phyloP scores from a whole-genome alignment of 2,888 invertebrate genomes.

The Brenthis daphne region DNA sequence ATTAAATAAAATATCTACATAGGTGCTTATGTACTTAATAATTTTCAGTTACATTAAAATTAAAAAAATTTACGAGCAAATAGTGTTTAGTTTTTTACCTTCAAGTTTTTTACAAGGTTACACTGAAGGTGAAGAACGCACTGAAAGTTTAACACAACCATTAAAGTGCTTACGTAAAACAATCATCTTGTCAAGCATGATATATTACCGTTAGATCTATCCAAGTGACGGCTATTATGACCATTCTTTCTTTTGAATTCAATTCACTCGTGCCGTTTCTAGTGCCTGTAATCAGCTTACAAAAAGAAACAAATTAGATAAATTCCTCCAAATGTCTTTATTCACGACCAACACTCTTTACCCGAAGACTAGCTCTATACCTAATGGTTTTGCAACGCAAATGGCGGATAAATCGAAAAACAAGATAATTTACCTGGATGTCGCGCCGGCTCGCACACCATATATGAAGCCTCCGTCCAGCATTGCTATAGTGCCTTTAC shows the following conservation, averaged over 20 bases:
- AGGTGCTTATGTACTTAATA: too few relatives aligned
- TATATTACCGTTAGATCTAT: slow-evolving; percentile 57
- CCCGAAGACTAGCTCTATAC: slow-evolving; percentile 51
- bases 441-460: slow-evolving; percentile 64
- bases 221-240: slow-evolving; percentile 47
- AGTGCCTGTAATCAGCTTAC: slow-evolving; percentile 40
- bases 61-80: background rate
- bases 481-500: slow-evolving; percentile 62
- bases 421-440: slow-evolving; percentile 69
- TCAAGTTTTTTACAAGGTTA: slow-evolving; percentile 48
- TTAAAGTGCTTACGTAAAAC: slow-evolving; percentile 56
- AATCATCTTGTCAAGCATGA: slow-evolving; percentile 75
- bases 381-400: slow-evolving; percentile 63
- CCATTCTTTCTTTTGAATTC: slow-evolving; percentile 47
- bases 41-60: background rate
- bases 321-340: slow-evolving; percentile 56
- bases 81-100: slow-evolving; percentile 24
- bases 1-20: too few relatives aligned
- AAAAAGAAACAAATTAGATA: slow-evolving; percentile 27
- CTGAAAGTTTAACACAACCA: slow-evolving; percentile 62
- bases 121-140: slow-evolving; percentile 63
- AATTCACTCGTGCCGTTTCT: slow-evolving; percentile 45
- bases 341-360: slow-evolving; percentile 59
- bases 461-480: slow-evolving; percentile 51
- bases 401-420: slow-evolving; percentile 58